Conservation (phyloP, 1,140 invertebrate species). For the Pogonomyrmex barbatus region DNA sequence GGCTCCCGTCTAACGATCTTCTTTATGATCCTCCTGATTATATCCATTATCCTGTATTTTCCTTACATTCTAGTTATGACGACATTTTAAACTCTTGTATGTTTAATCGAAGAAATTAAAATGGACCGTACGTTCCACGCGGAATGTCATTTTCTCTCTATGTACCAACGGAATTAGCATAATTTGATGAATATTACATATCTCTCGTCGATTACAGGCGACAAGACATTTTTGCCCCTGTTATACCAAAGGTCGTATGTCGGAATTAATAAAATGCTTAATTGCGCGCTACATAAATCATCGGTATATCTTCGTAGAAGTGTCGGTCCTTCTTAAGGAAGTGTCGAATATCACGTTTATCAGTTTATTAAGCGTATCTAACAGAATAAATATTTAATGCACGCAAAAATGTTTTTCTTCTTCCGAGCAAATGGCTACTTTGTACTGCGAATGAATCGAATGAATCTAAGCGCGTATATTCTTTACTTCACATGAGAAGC, state of each 20-base stretch:
- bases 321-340: not conserved
- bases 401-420: not conserved
- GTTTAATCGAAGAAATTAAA: slow-evolving; percentile 18
- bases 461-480: not conserved
- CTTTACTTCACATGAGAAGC: slow-evolving; percentile 15
- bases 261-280: slow-evolving; percentile 27
- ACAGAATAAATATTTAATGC: slow-evolving; percentile 1
- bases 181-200: slow-evolving; percentile 23
- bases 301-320: not conserved
- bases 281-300: slow-evolving; percentile 29
- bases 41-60: not conserved
- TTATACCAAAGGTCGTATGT: slow-evolving; percentile 8
- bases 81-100: not conserved
- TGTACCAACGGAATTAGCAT: slow-evolving; percentile 19
- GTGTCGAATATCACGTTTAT: slow-evolving; percentile 29
- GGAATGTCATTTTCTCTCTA: not conserved
- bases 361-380: slow-evolving; percentile 17
- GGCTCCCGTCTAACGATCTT: not conserved
- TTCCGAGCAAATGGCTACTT: not conserved
- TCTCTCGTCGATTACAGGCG: not conserved
- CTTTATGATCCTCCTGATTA: slow-evolving; percentile 28
- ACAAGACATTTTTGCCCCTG: slow-evolving; percentile 17
- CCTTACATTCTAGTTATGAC: not conserved
- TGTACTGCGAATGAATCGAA: not conserved
- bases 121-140: not conserved